phyloP scores from a whole-genome alignment of 2,797 vertebrate species.

The Lycodopsis pacificus region DNA sequence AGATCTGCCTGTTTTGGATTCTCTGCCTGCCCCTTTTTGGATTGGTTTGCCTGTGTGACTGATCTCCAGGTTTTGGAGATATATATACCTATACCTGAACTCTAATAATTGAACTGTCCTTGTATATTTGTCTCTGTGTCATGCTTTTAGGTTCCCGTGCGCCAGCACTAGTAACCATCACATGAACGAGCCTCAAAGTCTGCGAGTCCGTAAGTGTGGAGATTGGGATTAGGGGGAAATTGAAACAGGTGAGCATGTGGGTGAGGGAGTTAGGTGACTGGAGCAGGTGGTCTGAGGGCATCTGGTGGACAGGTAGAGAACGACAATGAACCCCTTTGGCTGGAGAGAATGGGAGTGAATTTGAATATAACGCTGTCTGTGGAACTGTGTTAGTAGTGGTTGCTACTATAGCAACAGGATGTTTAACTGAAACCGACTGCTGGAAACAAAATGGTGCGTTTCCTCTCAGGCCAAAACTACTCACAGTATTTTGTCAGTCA shows the following conservation, averaged over 20 bases:
- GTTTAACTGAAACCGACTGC: background rate
- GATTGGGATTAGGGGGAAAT: background rate
- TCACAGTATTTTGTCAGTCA: background rate
- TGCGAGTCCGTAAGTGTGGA: too few species aligned
- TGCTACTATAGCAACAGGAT: background rate
- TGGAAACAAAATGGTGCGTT: background rate
- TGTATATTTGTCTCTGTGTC: too few species aligned
- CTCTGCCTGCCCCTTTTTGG: too few species aligned
- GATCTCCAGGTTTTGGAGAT: too few species aligned
- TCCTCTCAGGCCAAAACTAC: conserved; percentile 1
- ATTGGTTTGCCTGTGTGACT: too few species aligned
- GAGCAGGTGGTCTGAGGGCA: background rate
- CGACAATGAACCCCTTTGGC: background rate
- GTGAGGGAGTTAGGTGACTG: background rate
- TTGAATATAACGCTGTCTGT: background rate
- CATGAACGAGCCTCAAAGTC: background rate
- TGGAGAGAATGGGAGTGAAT: background rate
- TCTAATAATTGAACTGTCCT: too few species aligned
- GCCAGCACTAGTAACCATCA: too few species aligned
- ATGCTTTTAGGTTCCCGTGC: too few species aligned
- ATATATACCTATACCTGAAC: too few species aligned
- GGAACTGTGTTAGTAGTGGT: background rate
- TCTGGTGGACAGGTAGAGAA: conserved; percentile 3
- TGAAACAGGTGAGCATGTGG: background rate
- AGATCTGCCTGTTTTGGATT: too few species aligned